Evolutionary conservation across 2,797 vertebrate species (phyloP).

Genomic region (Tokudaia muenninki): DNA sequence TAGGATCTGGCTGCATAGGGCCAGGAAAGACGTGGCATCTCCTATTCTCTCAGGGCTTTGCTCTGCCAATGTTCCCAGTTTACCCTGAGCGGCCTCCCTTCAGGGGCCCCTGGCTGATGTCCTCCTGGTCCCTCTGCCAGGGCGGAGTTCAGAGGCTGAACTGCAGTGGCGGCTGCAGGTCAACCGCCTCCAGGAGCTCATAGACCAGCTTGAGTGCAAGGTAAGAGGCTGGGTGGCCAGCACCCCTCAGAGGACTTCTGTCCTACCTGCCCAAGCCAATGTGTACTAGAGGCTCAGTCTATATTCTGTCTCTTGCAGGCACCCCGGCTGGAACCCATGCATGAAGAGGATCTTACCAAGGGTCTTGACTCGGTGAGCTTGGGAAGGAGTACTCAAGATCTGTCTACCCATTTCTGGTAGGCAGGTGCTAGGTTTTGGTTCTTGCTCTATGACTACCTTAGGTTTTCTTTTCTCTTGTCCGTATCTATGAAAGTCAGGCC

Average conservation of each 20-base stretch:
- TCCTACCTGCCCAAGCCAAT: background rate
- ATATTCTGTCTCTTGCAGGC: background rate
- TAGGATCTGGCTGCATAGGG: background rate
- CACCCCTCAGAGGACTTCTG: background rate
- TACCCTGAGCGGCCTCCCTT: background rate
- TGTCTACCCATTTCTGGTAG: background rate
- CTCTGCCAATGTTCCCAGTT: background rate
- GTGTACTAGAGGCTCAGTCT: background rate
- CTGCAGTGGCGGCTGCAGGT: conserved; percentile 95
- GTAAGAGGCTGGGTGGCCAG: conserved; percentile 83
- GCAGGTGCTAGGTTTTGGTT: background rate
- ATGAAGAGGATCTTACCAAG: conserved; percentile 91
- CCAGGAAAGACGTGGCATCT: background rate
- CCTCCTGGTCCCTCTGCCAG: conserved; percentile 82
- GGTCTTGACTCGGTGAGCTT: conserved; percentile 92
- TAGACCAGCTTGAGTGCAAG: conserved; percentile 96
- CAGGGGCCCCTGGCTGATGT: background rate
- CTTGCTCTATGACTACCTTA: background rate
- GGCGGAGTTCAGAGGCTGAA: conserved; percentile 89
- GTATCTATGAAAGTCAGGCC: background rate
- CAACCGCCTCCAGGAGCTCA: conserved; percentile 95
- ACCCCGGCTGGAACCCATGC: conserved; percentile 94
- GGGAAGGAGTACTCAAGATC: background rate
- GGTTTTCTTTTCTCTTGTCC: background rate
- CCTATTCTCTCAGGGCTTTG: background rate